phyloP scores from a whole-genome alignment of 2,797 vertebrate species.

The Enteromius afrohamiltoni region DNA sequence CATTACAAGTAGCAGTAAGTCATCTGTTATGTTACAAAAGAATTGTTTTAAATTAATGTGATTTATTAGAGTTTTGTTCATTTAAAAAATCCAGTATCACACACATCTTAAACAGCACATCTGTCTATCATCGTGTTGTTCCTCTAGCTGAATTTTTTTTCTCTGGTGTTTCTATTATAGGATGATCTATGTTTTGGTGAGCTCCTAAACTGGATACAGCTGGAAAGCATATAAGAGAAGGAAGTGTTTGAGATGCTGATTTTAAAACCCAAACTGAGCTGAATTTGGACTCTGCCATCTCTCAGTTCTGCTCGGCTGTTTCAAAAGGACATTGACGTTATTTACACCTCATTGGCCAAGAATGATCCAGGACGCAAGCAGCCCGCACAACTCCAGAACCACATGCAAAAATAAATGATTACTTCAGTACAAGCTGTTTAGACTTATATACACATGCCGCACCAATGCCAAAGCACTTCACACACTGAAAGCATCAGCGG shows the following conservation, averaged over 20 bases:
- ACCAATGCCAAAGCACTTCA: slow-evolving; percentile 6
- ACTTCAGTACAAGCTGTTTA: slow-evolving; percentile 41
- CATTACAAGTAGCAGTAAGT: background rate
- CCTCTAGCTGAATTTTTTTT: background rate
- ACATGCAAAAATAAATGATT: slow-evolving; percentile 29
- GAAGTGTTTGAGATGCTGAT: slow-evolving; percentile 64
- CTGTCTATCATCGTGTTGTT: background rate
- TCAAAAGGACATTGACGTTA: slow-evolving; percentile 63
- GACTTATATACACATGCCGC: background rate
- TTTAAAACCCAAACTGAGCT: slow-evolving; percentile 59
- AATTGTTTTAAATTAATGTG: too few species aligned
- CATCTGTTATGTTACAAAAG: background rate
- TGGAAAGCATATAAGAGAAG: slow-evolving; percentile 57
- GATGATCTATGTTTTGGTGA: slow-evolving; percentile 99
- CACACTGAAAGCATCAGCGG: slow-evolving; percentile 38
- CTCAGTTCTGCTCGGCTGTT: slow-evolving; percentile 67
- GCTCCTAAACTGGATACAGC: slow-evolving; percentile 82
- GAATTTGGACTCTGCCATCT: slow-evolving; percentile 70
- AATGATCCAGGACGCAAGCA: slow-evolving; percentile 32
- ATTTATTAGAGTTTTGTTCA: too few species aligned
- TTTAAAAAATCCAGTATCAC: too few species aligned
- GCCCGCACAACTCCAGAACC: slow-evolving; percentile 11
- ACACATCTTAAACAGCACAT: background rate
- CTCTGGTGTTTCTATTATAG: slow-evolving; percentile 70
- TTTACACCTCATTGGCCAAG: slow-evolving; percentile 46